Evolutionary conservation across 2,888 invertebrate genomes (phyloP), one percentile per base, ranked within the genome.

Genomic region (Sympetrum striolatum): DNA sequence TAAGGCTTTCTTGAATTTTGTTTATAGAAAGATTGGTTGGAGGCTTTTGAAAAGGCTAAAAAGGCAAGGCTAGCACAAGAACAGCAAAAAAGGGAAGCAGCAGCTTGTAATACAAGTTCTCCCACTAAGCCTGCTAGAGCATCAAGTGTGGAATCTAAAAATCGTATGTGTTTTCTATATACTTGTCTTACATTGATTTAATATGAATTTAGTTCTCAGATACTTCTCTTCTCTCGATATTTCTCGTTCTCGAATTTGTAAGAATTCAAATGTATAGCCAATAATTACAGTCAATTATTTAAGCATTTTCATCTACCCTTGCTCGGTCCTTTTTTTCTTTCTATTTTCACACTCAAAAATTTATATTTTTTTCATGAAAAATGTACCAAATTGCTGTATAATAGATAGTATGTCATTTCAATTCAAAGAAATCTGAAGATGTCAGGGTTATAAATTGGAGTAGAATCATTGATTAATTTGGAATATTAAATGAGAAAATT

Each of bases 41-140:
- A 98, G 92, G 97, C 98, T 93, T 97, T 98, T 93, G 99, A 99
- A 93, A 95, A 97, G 92, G 97, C 98, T 0, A 98, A 99, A 93
- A 98, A 98, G 93, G 95, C 96, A 91, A 96, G 97, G 93, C 94
- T 96, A 92, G 95, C 95, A 2, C 95, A 95, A 93, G 96, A 96
- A 25, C 93, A 93, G 92, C 95, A 94, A 93, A 95, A 94, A 93
- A 95, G 94, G 93, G 94, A 93, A 94, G 94, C 92, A 81, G 91
- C 90, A 86, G 91, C 91, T 94, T 94, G 90, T 92, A 92, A 90
- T 93, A 93, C 92, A 94, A 94, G 90, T 94, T 95, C 92, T 93
- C 94, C 94, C 92, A 94, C 94, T 92, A 94, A 94, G 15, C 95
- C 95, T 25, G 94, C 94, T 53, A 93, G 94, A 81, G 92, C 94